phyloP scores from a whole-genome alignment of 2,888 invertebrate species.

The Octodonta nipae region DNA sequence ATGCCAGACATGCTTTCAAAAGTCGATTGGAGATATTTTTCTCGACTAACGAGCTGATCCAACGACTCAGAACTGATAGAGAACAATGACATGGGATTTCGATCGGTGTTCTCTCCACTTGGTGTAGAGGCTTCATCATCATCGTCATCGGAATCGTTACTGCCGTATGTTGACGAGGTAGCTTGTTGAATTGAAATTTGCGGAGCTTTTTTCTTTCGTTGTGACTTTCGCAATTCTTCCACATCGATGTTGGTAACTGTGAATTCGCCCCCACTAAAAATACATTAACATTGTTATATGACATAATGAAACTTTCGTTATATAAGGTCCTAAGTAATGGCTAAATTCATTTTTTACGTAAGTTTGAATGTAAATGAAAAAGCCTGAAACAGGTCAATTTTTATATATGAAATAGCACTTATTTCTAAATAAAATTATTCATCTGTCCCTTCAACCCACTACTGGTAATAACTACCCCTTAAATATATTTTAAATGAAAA shows the following conservation, averaged over 20 bases:
- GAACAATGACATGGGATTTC: slow-evolving; percentile 55
- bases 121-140: slow-evolving; percentile 70
- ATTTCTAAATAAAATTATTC: too few species aligned
- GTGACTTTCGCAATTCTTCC: slow-evolving; percentile 65
- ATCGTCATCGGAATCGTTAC: slow-evolving; percentile 61
- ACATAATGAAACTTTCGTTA: too few species aligned
- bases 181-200: slow-evolving; percentile 19
- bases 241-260: slow-evolving; percentile 81
- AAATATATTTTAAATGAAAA: too few species aligned
- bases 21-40: slow-evolving; percentile 51
- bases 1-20: slow-evolving; percentile 60
- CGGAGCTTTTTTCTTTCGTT: slow-evolving; percentile 48
- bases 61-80: slow-evolving; percentile 63
- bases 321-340: too few species aligned
- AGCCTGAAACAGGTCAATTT: too few species aligned
- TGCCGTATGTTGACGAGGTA: slow-evolving; percentile 38
- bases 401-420: too few species aligned
- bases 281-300: too few species aligned
- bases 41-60: slow-evolving; percentile 43
- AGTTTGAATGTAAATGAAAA: too few species aligned
- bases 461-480: too few species aligned
- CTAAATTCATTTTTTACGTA: too few species aligned
- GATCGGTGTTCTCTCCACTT: slow-evolving; percentile 66
- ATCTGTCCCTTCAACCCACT: too few species aligned
- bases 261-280: slow-evolving; percentile 52